A percentile compares a stretch with the other conserved stretches of the same genome.
Evolutionary conservation across 2,888 invertebrate genomes (phyloP).

Genomic region (Liposcelis brunnea): DNA sequence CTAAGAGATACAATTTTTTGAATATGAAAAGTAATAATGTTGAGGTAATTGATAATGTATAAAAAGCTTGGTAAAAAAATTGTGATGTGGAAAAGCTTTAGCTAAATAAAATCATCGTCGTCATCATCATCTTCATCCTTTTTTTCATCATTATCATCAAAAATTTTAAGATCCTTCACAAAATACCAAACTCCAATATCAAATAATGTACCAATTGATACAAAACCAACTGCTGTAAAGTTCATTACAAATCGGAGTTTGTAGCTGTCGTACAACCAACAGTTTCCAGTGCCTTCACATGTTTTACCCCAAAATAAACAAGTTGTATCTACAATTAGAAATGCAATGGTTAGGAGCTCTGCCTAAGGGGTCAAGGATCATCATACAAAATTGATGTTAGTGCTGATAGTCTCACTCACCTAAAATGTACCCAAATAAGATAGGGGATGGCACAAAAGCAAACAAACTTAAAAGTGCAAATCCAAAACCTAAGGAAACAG

Average conservation of each 20-base stretch:
- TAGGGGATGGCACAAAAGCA: conserved; percentile 59
- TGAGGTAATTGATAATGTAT: no score
- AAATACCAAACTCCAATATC: conserved; percentile 50
- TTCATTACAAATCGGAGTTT: conserved; percentile 44
- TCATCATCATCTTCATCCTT: conserved; percentile 18
- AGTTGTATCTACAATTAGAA: conserved; percentile 33
- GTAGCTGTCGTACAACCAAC: conserved; percentile 54
- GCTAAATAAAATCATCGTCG: neutral
- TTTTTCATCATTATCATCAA: conserved; percentile 41
- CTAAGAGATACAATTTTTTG: no score
- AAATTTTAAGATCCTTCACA: conserved; percentile 48
- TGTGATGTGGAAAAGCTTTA: no score
- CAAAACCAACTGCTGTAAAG: conserved; percentile 44
- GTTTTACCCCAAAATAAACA: conserved; percentile 59
- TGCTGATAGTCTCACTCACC: conserved; percentile 28
- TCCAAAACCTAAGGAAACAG: conserved; percentile 52
- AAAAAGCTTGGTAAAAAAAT: no score
- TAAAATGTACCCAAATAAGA: conserved; percentile 54
- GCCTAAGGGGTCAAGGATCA: neutral
- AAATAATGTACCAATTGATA: conserved; percentile 43
- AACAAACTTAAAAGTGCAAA: conserved; percentile 49
- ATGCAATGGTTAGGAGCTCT: no score
- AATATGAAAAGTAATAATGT: no score
- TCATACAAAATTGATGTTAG: neutral
- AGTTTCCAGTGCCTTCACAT: conserved; percentile 49